Percentiles rank a stretch among this genome's conserved stretches.
phyloP scores from a whole-genome alignment of 1,140 invertebrate species.

The Rhyzopertha dominica region DNA sequence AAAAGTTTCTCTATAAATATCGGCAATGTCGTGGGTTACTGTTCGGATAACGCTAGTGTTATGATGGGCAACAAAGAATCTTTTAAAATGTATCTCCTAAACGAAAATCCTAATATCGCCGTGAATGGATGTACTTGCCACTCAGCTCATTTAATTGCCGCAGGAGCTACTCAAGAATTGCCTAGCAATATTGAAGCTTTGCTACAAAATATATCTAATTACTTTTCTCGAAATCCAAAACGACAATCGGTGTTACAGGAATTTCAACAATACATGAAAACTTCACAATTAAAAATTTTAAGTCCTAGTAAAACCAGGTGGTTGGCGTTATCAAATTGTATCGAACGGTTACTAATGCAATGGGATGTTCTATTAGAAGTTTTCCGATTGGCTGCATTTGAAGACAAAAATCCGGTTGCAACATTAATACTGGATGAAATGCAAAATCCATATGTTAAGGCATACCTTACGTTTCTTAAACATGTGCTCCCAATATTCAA shows the following conservation, averaged over 20 bases:
- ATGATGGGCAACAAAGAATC: slow-evolving; percentile 8
- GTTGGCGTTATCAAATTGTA: neutral
- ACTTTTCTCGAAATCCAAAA: slow-evolving; percentile 1
- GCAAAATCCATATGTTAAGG: too few relatives aligned
- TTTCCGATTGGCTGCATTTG: slow-evolving; percentile 1
- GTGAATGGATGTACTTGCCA: neutral
- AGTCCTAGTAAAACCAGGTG: neutral
- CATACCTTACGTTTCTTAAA: too few relatives aligned
- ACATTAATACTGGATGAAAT: too few relatives aligned
- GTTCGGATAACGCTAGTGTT: neutral
- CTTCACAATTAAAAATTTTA: neutral
- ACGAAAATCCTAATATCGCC: too few relatives aligned
- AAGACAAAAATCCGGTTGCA: neutral
- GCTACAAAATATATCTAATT: slow-evolving; percentile 8
- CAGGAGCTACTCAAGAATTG: slow-evolving; percentile 3
- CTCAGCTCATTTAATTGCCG: slow-evolving; percentile 4
- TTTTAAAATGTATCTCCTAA: slow-evolving; percentile 6
- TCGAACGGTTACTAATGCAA: neutral
- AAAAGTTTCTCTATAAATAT: neutral
- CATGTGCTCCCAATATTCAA: too few relatives aligned
- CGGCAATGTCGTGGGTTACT: neutral
- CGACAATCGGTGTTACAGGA: neutral
- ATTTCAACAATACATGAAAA: neutral
- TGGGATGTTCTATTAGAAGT: slow-evolving; percentile 1
- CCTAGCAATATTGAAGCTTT: slow-evolving; percentile 10